Conservation (phyloP, 2,888 invertebrate genomes). For the Agelastica alni region DNA sequence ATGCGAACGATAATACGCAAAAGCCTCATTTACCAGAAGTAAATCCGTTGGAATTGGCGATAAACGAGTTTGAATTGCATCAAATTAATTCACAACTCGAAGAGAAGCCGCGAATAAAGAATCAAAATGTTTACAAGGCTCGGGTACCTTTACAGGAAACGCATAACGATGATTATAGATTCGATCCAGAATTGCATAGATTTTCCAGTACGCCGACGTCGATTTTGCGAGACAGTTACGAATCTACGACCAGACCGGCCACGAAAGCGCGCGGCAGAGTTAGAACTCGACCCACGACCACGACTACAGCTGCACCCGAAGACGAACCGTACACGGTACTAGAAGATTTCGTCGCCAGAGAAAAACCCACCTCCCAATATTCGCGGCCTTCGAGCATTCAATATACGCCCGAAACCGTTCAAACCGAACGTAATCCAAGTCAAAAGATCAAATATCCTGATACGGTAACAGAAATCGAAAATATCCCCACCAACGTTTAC, state of each 20-base stretch:
- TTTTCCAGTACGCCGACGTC: constrained; percentile 35
- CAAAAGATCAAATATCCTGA: constrained; percentile 28
- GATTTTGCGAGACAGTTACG: constrained; percentile 32
- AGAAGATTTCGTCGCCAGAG: constrained; percentile 46
- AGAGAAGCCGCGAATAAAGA: constrained; percentile 27
- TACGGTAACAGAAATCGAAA: constrained; percentile 33
- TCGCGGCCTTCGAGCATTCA: constrained; percentile 12
- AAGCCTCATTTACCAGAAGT: constrained; percentile 25
- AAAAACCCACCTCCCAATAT: constrained; percentile 26
- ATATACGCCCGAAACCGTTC: constrained; percentile 16
- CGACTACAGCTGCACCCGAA: constrained; percentile 30
- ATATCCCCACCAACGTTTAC: constrained; percentile 36
- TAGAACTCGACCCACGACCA: constrained; percentile 35
- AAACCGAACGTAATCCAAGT: constrained; percentile 31
- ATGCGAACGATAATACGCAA: constrained; percentile 3
- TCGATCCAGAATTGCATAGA: constrained; percentile 28
- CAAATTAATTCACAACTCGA: constrained; percentile 42
- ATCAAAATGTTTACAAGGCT: constrained; percentile 24
- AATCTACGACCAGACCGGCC: constrained; percentile 31
- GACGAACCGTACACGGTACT: constrained; percentile 47
- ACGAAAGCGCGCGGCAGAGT: constrained; percentile 28
- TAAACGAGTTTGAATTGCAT: constrained; percentile 45
- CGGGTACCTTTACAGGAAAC: not conserved
- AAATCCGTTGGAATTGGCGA: constrained; percentile 40
- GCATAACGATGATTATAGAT: constrained; percentile 4